Evolutionary conservation across 2,113 vertebrate genomes (phyloP).

Genomic region (Trinectes maculatus): DNA sequence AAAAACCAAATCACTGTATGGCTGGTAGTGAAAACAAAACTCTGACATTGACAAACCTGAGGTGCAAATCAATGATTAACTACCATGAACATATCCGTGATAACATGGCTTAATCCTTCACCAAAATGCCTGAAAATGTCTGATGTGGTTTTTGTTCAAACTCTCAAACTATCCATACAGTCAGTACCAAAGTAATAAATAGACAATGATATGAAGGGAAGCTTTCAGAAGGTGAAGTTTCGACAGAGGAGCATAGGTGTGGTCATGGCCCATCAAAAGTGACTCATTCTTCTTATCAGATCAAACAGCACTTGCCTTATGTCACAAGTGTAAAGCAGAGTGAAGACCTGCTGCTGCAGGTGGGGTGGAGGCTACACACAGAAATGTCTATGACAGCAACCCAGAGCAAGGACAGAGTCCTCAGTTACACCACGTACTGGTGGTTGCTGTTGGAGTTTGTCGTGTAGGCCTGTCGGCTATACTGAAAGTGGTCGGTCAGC

Average conservation of each 20-base stretch:
- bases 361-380: conserved; percentile 35
- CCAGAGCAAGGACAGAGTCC: conserved; percentile 10
- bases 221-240: conserved; percentile 37
- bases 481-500: conserved; percentile 92
- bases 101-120: neutral
- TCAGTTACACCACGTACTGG: conserved; percentile 89
- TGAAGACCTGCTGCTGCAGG: conserved; percentile 12
- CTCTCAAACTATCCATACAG: conserved; percentile 1
- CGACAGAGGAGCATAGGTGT: conserved; percentile 39
- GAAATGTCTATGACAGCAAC: conserved; percentile 55
- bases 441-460: conserved; percentile 78
- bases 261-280: conserved; percentile 24
- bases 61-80: neutral
- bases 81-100: neutral
- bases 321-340: conserved; percentile 23
- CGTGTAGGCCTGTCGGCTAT: conserved; percentile 86
- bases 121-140: conserved; percentile 9
- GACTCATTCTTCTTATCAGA: conserved; percentile 18
- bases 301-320: conserved; percentile 58
- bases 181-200: conserved; percentile 42
- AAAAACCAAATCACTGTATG: neutral
- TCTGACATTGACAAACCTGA: conserved; percentile 18
- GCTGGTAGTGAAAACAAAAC: conserved; percentile 24
- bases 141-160: neutral
- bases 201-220: conserved; percentile 26